phyloP scores from a whole-genome alignment of 2,797 vertebrate genomes.

The Anabas testudineus region DNA sequence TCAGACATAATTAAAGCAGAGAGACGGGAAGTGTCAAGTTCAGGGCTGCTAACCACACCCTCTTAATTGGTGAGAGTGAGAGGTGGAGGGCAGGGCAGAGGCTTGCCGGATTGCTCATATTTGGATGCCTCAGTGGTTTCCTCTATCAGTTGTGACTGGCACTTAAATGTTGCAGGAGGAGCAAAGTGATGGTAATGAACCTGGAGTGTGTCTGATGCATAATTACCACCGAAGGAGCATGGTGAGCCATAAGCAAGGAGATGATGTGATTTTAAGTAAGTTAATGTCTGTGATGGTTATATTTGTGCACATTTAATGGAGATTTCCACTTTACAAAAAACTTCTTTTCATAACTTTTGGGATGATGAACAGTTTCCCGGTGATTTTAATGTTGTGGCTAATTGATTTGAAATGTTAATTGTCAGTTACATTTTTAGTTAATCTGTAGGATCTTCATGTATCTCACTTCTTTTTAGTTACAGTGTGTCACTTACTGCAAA shows the following conservation, averaged over 20 bases:
- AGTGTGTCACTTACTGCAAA: not conserved
- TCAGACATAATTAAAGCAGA: conserved; percentile 72
- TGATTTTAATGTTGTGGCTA: no score
- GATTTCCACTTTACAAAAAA: no score
- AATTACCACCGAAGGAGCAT: conserved; percentile 47
- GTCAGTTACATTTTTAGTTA: not conserved
- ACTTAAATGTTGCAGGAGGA: conserved; percentile 52
- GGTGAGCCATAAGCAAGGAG: conserved; percentile 46
- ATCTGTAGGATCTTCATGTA: not conserved
- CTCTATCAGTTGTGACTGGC: conserved; percentile 52
- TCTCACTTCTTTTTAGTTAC: not conserved
- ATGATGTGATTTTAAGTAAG: conserved; percentile 41
- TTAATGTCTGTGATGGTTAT: conserved; percentile 14
- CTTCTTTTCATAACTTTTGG: no score
- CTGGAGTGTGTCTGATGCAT: conserved; percentile 56
- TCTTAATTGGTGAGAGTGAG: conserved; percentile 71
- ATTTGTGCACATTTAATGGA: conserved; percentile 1
- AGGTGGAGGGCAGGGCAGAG: conserved; percentile 58
- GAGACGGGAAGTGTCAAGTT: conserved; percentile 64
- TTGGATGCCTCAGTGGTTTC: conserved; percentile 47
- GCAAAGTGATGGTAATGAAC: conserved; percentile 68
- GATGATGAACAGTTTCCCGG: no score
- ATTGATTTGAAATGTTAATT: not conserved
- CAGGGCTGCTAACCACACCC: conserved; percentile 70
- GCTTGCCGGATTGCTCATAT: conserved; percentile 38